phyloP scores from a whole-genome alignment of 2,797 vertebrate genomes.

The Micromesistius poutassou region DNA sequence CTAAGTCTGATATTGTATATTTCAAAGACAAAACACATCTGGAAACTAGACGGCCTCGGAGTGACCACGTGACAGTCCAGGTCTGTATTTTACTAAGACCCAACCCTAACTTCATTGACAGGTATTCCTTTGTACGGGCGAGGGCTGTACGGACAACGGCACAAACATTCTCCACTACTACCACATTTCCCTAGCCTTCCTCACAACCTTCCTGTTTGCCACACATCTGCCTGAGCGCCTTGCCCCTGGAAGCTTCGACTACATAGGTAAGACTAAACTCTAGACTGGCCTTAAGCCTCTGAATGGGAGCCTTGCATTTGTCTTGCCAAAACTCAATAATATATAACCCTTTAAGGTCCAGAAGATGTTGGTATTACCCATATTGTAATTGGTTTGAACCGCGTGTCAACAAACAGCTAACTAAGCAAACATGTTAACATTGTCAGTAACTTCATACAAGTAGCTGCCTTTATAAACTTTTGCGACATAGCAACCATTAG shows the following conservation, averaged over 20 bases:
- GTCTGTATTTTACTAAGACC: background rate
- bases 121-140: constrained; percentile 75
- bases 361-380: too few relatives aligned
- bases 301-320: too few relatives aligned
- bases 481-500: too few relatives aligned
- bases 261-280: constrained; percentile 73
- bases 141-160: constrained; percentile 68
- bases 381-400: too few relatives aligned
- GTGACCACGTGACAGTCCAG: background rate
- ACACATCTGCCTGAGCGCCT: constrained; percentile 89
- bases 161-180: constrained; percentile 75
- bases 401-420: too few relatives aligned
- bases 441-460: too few relatives aligned
- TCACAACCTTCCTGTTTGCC: constrained; percentile 86
- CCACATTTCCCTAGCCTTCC: constrained; percentile 80
- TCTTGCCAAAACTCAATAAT: too few relatives aligned
- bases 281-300: background rate
- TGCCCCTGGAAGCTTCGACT: constrained; percentile 88
- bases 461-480: too few relatives aligned
- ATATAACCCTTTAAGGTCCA: too few relatives aligned
- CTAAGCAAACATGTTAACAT: too few relatives aligned
- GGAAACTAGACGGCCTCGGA: background rate
- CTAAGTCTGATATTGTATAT: background rate
- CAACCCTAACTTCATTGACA: constrained; percentile 45
- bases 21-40: background rate